phyloP scores from a whole-genome alignment of 2,888 invertebrate species.

The Diaprepes abbreviatus region DNA sequence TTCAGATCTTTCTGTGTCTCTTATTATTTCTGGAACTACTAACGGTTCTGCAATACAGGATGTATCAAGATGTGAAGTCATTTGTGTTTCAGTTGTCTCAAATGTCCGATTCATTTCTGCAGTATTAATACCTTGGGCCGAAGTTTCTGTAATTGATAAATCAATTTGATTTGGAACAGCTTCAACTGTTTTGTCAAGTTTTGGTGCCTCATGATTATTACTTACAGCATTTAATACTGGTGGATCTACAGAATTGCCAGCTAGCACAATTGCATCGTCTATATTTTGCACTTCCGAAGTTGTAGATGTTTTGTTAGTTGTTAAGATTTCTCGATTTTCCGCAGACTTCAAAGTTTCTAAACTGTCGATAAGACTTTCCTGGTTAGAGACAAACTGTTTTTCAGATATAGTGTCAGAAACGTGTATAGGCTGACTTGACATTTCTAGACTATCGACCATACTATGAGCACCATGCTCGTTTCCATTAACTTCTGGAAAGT shows the following conservation, averaged over 20 bases:
- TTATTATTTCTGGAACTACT: too few species aligned
- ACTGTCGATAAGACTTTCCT: neutral
- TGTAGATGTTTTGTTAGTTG: neutral
- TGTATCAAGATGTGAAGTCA: too few species aligned
- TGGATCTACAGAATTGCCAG: neutral
- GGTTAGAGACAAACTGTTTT: too few species aligned
- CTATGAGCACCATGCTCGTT: neutral
- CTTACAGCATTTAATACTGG: neutral
- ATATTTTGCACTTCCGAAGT: neutral
- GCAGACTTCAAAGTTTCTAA: neutral
- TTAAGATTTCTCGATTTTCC: neutral
- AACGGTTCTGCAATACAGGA: too few species aligned
- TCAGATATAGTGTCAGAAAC: neutral
- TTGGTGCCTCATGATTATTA: neutral
- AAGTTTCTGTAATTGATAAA: too few species aligned
- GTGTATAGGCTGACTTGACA: neutral
- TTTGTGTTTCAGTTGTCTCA: too few species aligned
- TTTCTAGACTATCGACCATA: slow-evolving; percentile 8
- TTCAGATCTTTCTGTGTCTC: too few species aligned
- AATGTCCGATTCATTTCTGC: too few species aligned
- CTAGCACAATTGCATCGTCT: neutral
- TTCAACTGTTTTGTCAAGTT: neutral
- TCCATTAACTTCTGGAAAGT: neutral
- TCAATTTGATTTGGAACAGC: neutral
- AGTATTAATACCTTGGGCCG: too few species aligned